Evolutionary conservation across 2,113 vertebrate species (phyloP).

Genomic region (Corythaeola cristata): DNA sequence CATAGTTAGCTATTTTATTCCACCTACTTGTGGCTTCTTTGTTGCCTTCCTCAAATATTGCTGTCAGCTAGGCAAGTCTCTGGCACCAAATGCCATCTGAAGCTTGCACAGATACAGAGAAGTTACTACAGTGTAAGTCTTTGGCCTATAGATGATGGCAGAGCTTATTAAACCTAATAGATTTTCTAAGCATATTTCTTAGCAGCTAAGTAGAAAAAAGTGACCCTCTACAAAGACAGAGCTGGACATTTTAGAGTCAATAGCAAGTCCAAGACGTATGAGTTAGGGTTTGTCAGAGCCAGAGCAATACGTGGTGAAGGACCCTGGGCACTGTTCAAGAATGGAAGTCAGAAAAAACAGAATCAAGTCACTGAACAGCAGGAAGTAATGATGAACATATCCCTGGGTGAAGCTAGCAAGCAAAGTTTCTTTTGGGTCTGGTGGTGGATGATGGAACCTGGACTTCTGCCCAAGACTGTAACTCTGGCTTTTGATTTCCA

Average conservation of each 20-base stretch:
- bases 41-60: background rate
- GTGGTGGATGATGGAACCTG: background rate
- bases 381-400: background rate
- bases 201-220: background rate
- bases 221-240: background rate
- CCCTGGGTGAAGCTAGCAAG: background rate
- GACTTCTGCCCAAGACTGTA: background rate
- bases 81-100: background rate
- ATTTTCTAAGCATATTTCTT: background rate
- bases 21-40: background rate
- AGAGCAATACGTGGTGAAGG: background rate
- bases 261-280: background rate
- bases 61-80: background rate
- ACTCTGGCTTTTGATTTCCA: background rate
- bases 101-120: background rate
- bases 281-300: background rate
- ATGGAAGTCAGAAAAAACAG: background rate
- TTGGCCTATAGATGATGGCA: background rate
- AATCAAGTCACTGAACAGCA: background rate
- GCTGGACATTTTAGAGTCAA: background rate
- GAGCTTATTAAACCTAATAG: background rate
- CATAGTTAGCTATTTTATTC: background rate
- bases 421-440: background rate
- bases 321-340: background rate
- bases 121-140: background rate